A percentile compares a stretch with the other conserved stretches of the same genome.
Conservation (phyloP, 2,113 vertebrate genomes). For the Eleginops maclovinus region DNA sequence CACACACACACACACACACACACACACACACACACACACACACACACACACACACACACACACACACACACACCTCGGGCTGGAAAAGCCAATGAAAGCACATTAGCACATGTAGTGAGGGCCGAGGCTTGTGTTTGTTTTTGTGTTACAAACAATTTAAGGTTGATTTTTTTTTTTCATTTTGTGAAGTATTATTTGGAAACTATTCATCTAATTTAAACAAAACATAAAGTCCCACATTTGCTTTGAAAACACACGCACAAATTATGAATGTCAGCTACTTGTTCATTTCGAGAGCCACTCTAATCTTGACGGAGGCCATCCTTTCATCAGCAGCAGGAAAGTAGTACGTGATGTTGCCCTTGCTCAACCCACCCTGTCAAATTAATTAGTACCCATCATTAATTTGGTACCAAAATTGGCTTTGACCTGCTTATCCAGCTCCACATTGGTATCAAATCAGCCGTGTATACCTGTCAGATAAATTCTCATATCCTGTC, state of each 20-base stretch:
- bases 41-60: constrained; percentile 44
- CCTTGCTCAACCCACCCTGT: constrained; percentile 69
- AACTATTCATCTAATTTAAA: background rate
- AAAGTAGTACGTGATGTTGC: constrained; percentile 50
- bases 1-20: constrained; percentile 2
- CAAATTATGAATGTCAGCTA: constrained; percentile 49
- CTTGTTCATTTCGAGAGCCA: constrained; percentile 55
- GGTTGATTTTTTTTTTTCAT: background rate
- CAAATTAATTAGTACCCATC: constrained; percentile 81
- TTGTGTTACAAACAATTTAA: constrained; percentile 47
- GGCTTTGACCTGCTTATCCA: constrained; percentile 73
- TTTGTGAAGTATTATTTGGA: background rate
- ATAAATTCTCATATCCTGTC: constrained; percentile 80
- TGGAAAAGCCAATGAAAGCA: constrained; percentile 66
- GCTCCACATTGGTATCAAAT: constrained; percentile 76
- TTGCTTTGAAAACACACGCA: constrained; percentile 12
- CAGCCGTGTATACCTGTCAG: constrained; percentile 81
- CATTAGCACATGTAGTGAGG: constrained; percentile 69
- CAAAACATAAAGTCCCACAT: background rate
- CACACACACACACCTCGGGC: constrained; percentile 55
- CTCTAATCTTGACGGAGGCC: constrained; percentile 48
- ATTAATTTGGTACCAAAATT: constrained; percentile 72
- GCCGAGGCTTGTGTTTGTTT: constrained; percentile 56
- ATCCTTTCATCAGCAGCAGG: constrained; percentile 55
- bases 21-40: constrained; percentile 5